phyloP scores from a whole-genome alignment of 2,797 vertebrate species.

The Periparus ater region DNA sequence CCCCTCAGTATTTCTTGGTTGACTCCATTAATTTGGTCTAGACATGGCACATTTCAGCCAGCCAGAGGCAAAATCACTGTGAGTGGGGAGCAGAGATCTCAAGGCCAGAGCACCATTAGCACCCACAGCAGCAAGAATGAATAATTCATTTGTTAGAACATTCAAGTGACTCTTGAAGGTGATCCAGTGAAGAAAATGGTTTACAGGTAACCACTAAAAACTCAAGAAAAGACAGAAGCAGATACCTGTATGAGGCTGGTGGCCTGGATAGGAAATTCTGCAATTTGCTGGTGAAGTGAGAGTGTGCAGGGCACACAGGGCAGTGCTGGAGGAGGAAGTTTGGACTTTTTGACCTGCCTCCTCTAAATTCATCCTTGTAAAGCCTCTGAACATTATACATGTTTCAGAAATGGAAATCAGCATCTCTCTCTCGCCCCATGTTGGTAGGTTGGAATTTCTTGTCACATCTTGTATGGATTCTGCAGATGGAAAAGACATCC shows the following conservation, averaged over 20 bases:
- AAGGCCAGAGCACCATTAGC: not conserved
- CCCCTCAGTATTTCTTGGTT: not conserved
- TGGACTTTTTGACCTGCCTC: not conserved
- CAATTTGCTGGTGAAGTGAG: not conserved
- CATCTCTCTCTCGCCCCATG: not conserved
- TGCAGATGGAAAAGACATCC: not conserved
- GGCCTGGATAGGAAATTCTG: not conserved
- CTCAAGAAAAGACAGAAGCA: not conserved
- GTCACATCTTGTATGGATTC: not conserved
- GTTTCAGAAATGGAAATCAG: not conserved
- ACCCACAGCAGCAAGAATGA: not conserved
- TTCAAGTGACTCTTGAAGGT: not conserved
- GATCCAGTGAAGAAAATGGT: conserved; percentile 3
- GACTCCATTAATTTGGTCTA: not conserved
- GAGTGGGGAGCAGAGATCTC: not conserved
- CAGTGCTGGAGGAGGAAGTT: not conserved
- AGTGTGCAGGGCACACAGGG: too few species aligned
- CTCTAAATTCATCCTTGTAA: not conserved
- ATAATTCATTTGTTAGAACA: not conserved
- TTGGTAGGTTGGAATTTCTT: not conserved
- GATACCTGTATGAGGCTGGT: not conserved
- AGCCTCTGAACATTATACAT: not conserved
- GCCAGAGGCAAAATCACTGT: not conserved
- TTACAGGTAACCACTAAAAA: not conserved
- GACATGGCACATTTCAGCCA: not conserved